phyloP scores from a whole-genome alignment of 2,113 vertebrate species.

The Cryptomyrus ogoouensis region DNA sequence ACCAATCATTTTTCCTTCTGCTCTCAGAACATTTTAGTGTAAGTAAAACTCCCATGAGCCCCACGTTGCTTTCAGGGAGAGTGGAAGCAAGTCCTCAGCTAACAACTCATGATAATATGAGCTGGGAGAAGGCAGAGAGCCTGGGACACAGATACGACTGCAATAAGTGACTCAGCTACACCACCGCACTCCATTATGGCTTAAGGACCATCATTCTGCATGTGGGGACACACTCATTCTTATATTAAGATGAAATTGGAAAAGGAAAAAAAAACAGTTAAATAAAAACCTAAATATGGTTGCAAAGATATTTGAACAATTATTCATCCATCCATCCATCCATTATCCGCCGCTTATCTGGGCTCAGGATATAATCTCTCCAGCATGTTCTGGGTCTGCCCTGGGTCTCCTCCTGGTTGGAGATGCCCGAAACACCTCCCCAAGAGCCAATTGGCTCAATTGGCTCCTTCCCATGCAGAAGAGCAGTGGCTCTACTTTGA shows the following conservation, averaged over 20 bases:
- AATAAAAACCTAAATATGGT: neutral
- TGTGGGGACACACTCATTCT: neutral
- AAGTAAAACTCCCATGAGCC: neutral
- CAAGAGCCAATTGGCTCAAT: neutral
- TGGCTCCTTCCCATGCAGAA: neutral
- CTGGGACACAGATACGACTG: neutral
- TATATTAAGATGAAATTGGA: neutral
- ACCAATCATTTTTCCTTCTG: too few relatives aligned
- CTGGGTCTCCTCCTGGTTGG: neutral
- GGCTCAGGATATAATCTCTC: neutral
- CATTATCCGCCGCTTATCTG: neutral
- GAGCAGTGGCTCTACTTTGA: neutral
- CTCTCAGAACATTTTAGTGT: too few relatives aligned
- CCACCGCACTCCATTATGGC: neutral
- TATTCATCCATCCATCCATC: neutral
- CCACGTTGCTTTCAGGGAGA: neutral
- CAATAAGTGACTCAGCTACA: neutral
- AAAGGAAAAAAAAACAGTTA: neutral
- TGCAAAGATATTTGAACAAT: neutral
- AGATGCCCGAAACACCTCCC: neutral
- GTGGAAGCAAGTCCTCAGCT: neutral
- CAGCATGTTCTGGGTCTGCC: neutral
- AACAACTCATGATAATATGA: neutral
- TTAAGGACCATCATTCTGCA: neutral
- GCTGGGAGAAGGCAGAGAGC: neutral